These are phyloP conservation scores for Sinohyriopsis cumingii DNA, from an alignment of 2,888 invertebrate species.

Conservation along the genomic window DNA sequence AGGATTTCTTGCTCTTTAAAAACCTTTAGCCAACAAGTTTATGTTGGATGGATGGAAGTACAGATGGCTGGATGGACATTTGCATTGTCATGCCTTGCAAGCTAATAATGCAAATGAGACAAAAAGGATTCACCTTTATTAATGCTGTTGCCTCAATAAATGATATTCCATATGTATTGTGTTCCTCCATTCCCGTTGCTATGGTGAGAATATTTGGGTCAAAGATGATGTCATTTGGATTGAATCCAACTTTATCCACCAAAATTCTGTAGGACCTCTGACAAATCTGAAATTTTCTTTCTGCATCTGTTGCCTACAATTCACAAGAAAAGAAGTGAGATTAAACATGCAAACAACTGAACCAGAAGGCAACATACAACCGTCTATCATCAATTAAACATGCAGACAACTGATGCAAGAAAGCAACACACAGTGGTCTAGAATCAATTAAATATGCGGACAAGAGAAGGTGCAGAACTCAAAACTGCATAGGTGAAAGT, in stretches of 20 bases:
- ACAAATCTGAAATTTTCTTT: conserved; percentile 76
- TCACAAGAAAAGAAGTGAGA: conserved; percentile 1
- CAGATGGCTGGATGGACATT: too few relatives aligned
- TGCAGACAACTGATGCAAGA: too few relatives aligned
- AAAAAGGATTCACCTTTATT: conserved; percentile 73
- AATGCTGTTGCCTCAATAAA: conserved; percentile 75
- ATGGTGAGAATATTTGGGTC: conserved; percentile 78
- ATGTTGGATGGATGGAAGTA: too few relatives aligned
- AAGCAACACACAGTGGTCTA: too few relatives aligned
- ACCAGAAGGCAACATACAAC: too few relatives aligned
- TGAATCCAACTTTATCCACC: conserved; percentile 74
- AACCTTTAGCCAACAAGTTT: too few relatives aligned
- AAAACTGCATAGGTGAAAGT: too few relatives aligned
- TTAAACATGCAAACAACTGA: not conserved
- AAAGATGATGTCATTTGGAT: conserved; percentile 77
- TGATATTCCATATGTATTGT: conserved; percentile 75
- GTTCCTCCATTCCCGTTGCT: conserved; percentile 78
- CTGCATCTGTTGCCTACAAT: conserved; percentile 73
- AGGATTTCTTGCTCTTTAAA: too few relatives aligned
- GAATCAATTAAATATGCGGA: too few relatives aligned
- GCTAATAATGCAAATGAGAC: not conserved
- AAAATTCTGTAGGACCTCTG: conserved; percentile 75
- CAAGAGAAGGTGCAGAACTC: too few relatives aligned
- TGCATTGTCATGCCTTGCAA: too few relatives aligned
- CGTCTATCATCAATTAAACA: not conserved